A percentile compares a stretch with the other conserved stretches of the same genome.
phyloP scores from a whole-genome alignment of 1,140 invertebrate genomes.

The Caenorhabditis inopinata region DNA sequence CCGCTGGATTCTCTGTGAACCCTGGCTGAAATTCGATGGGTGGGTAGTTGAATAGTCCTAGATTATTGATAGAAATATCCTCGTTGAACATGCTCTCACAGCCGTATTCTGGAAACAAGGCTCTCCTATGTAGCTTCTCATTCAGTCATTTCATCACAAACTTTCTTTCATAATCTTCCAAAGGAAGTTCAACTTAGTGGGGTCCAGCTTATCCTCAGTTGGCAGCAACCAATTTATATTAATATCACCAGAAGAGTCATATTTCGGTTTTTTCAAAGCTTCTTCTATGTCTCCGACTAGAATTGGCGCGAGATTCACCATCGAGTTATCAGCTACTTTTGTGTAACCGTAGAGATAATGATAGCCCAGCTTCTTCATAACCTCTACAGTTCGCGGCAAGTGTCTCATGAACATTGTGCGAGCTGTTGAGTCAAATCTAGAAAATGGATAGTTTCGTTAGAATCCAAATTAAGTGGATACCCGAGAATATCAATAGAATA shows the following conservation, averaged over 20 bases:
- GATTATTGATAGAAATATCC: constrained; percentile 52
- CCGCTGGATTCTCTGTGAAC: constrained; percentile 54
- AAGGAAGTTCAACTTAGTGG: constrained; percentile 20
- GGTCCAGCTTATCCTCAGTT: constrained; percentile 8
- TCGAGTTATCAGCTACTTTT: constrained; percentile 61
- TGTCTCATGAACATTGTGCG: constrained; percentile 56
- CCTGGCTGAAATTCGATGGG: constrained; percentile 49
- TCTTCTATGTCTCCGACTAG: constrained; percentile 42
- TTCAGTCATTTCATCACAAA: not conserved
- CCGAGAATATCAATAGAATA: constrained; percentile 39
- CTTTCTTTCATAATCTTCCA: constrained; percentile 46
- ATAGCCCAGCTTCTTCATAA: constrained; percentile 56
- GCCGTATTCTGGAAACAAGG: constrained; percentile 46
- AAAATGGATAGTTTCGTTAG: not conserved
- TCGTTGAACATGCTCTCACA: constrained; percentile 59
- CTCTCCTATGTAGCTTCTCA: no score
- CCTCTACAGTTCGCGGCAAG: constrained; percentile 59
- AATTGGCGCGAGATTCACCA: constrained; percentile 58
- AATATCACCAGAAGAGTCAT: constrained; percentile 27
- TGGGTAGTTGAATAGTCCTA: constrained; percentile 60
- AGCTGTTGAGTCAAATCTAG: constrained; percentile 54
- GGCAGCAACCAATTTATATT: constrained; percentile 38
- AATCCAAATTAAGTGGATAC: not conserved
- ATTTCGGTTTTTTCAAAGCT: constrained; percentile 28
- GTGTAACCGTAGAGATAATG: constrained; percentile 56